These are phyloP conservation scores for Phocoena sinus DNA, from an alignment of 2,113 vertebrate genomes.

Conservation along the genomic window DNA sequence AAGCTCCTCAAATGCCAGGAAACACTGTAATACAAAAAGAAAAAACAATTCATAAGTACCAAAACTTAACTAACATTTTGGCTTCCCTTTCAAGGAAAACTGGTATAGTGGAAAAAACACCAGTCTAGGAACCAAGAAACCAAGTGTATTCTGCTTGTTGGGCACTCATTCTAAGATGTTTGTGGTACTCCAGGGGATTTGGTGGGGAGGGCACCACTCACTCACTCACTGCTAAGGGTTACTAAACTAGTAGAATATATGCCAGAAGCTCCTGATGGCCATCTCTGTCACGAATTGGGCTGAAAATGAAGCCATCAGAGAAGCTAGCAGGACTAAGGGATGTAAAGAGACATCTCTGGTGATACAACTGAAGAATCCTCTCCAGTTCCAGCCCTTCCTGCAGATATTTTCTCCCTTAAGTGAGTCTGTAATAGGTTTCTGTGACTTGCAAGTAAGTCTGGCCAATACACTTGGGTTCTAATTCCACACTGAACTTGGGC, in stretches of 20 bases:
- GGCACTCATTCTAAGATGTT: neutral
- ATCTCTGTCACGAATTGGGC: neutral
- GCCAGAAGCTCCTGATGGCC: neutral
- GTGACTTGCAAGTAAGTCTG: neutral
- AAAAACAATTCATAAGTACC: slow-evolving; percentile 70
- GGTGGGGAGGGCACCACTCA: neutral
- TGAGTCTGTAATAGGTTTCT: neutral
- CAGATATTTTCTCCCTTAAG: neutral
- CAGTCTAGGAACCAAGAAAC: slow-evolving; percentile 29
- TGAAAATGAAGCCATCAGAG: slow-evolving; percentile 5
- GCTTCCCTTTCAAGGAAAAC: slow-evolving; percentile 54
- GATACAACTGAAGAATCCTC: slow-evolving; percentile 1
- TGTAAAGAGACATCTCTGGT: neutral
- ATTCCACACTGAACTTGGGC: neutral
- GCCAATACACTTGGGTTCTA: neutral
- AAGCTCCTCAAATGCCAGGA: slow-evolving; percentile 72
- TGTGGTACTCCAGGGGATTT: neutral
- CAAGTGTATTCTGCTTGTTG: neutral
- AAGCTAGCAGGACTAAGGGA: neutral
- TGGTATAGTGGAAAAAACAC: slow-evolving; percentile 24
- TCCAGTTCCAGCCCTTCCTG: slow-evolving; percentile 10
- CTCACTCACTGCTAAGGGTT: neutral
- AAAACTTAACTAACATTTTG: slow-evolving; percentile 60
- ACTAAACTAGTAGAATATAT: neutral
- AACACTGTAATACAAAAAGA: slow-evolving; percentile 73